Base-by-base conservation (phyloP, 2,797 vertebrate genomes). In the Fratercula arctica region DNA sequence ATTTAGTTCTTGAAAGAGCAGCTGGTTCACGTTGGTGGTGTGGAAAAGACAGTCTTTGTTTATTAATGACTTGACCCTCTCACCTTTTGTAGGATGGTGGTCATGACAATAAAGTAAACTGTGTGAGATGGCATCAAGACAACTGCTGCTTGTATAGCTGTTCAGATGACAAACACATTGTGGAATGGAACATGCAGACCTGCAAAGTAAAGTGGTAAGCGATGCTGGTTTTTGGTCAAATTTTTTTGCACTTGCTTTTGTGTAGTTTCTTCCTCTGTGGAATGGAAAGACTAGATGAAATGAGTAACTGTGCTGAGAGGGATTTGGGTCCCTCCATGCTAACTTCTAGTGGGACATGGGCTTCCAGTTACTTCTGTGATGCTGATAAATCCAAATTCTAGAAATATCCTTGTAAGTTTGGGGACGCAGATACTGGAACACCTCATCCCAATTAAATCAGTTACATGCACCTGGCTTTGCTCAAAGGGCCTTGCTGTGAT, bases 111-210 rank as follows among this genome's bases (percentile, higher is more conserved):
- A 98, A 97, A 96, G 98, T 99, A 77, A 99, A 99, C 95, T 99
- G 99, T 96, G 98, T 99, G 90, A 98, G 99, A 97, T 99, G 99
- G 99, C 99, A 99, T 91, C 99, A 98, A 59, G 98, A 99, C 64
- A 99, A 98, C 89, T 98, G 96, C 91, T 98, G 98, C 96, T 98
- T 99, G 93, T 99, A 99, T 98, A 99, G 99, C 70, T 99, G 99
- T 96, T 99, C 99, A 98, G 99, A 99, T 60, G 99, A 99, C 97
- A 99, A 99, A 68, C 97, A 99, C 97, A 99, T 99, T 26, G 98
- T 99, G 51, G 99, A 99, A 96, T 99, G 99, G 99, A 99, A 98
- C 97, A 97, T 99, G 98, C 98, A 99, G 98, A 98, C 98, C 5
- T 99, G 99, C 96, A 99, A 98, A 98, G 98, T 98, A 4, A 98